Evolutionary conservation across 2,113 vertebrate species (phyloP), one percentile per base, ranked within the genome.

Genomic region (Apodemus sylvaticus): DNA sequence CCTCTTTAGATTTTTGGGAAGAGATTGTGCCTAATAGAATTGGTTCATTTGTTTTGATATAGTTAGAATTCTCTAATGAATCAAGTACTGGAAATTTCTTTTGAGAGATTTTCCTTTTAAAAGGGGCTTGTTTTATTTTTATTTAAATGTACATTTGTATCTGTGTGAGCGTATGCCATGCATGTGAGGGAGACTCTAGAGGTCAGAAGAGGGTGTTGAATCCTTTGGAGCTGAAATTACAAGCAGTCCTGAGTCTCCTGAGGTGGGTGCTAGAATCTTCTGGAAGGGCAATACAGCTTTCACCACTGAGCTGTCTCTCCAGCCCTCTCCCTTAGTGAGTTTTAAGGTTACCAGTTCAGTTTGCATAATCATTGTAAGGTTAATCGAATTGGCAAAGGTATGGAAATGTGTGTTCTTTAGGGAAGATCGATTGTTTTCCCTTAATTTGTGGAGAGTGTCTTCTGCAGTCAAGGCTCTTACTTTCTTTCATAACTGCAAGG

Each of bases 341-440:
- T 96, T 96, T 68, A 64, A 91, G 95, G 90, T 83, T 34, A 91
- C 68, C 36, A 48, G 79, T 68, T 97, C 68, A 73, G 62, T 91
- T 91, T 91, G 66, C 20, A 92, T 89, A 79, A 51, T 88, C 70
- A 66, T 45, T 51, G 45, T 31, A 82, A 39, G 53, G 17, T 71
- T 71, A 76, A 77, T 95, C 16, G 31, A 73, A 90, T 94, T 90
- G 86, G 39, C 42, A 34, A 94, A 74, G 45, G 76, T 89, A 79
- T 19, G 17, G 22, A 64, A 74, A 70, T 86, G 70, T 83, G 22
- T 70, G 24, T 20, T 95, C 91, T 94, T 82, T 36, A 82, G 70
- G 60, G 24, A 92, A n/a, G n/a, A 53, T 17, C 36, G 55, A 51
- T 58, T 45, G 4, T 55, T 97, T 85, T 95, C 53, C 89, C 55